Base-by-base conservation (phyloP, 2,113 vertebrate genomes). In the Platichthys flesus region DNA sequence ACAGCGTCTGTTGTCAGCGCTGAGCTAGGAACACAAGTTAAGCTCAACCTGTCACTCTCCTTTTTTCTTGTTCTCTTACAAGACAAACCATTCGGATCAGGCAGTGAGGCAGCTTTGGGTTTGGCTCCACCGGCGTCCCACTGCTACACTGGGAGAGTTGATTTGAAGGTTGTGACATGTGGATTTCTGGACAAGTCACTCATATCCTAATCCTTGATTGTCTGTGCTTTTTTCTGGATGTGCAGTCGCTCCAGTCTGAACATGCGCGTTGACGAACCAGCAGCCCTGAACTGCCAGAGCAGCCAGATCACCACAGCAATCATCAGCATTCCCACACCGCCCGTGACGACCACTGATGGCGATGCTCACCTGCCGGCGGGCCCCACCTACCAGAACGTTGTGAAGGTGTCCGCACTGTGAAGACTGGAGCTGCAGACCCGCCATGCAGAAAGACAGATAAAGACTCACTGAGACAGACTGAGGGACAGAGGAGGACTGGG, bases 341-440 rank as follows among this genome's bases (percentile, higher is more conserved):
- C 96, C 0, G 95, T 95, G 2, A 95, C 97, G 13, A 97, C 94
- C 5, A 96, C 96, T 0, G 97, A 97, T 57, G 92, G 90, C 0
- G 93, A 94, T 0, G 94, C 94, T 40, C 94, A 90, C 21, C 86
- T 95, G 18, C 93, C 95, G 0, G 75, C 95, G 10, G 88, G 77
- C 80, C 93, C 95, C 74, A 18, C 89, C 94, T 93, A 88, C 77
- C 91, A 80, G 90, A 98, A 96, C 72, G 90, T 98, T 71, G 98
- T 99, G 89, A 99, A 99, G 94, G 97, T 99, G 85, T 99, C 97
- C 0, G 97, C 97, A 73, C 95, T 99, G 96, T 99, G 94, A 96
- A 75, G 83, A 85, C 81, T 58, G 37, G 71, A 61, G 77, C 15
- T 62, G 69, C 66, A 62, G 76, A 55, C 56, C 13, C 51, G 4